These are phyloP conservation scores for Epizoanthus rinbou DNA, from an alignment of 92 coral and sea anemone genomes.

Conservation along the genomic window DNA sequence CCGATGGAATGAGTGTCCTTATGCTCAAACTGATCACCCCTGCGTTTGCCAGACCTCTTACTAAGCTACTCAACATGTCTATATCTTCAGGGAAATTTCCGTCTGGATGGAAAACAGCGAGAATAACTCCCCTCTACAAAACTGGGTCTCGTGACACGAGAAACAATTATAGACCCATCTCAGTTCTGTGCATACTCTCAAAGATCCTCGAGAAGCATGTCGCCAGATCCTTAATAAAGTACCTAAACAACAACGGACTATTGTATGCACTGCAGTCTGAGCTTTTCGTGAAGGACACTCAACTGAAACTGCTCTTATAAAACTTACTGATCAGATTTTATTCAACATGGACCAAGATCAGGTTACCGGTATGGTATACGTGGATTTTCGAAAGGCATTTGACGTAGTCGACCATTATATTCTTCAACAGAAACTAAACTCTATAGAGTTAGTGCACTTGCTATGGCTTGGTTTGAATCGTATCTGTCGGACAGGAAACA, in stretches of 20 bases:
- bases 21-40: conserved; percentile 7
- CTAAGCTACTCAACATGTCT: conserved; percentile 17
- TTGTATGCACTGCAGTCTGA: no score
- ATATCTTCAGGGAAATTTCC: conserved; percentile 3
- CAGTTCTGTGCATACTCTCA: conserved; percentile 4
- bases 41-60: conserved; percentile 17
- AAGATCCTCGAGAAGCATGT: conserved; percentile 51
- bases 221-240: no score
- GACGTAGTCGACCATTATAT: conserved; percentile 42
- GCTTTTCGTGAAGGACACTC: no score
- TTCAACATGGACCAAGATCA: conserved; percentile 46
- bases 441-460: conserved; percentile 22
- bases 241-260: no score
- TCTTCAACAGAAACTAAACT: conserved; percentile 31
- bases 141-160: not conserved
- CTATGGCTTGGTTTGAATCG: conserved; percentile 57
- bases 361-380: conserved; percentile 37
- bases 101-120: not conserved
- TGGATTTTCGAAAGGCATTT: conserved; percentile 47
- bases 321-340: conserved; percentile 44
- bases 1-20: conserved; percentile 16
- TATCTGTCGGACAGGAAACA: conserved; percentile 47
- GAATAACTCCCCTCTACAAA: not conserved
- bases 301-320: conserved; percentile 55
- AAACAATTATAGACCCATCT: conserved; percentile 12